A percentile compares a stretch with the other conserved stretches of the same genome.
phyloP scores from a whole-genome alignment of 2,888 invertebrate species.

The Leptopilina syphax region DNA sequence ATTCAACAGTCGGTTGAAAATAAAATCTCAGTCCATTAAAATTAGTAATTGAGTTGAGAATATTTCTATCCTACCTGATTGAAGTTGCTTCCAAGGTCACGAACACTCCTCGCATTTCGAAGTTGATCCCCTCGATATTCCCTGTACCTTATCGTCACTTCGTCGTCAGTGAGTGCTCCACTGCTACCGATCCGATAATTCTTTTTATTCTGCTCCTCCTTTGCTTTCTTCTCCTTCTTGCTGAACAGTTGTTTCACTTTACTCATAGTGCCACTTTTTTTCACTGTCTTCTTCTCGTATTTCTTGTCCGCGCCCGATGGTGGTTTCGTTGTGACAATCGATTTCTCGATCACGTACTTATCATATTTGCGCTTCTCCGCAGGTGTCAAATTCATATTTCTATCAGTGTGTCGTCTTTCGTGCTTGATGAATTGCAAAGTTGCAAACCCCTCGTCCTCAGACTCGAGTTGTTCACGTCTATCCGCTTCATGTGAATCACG shows the following conservation, averaged over 20 bases:
- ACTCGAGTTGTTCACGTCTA: slow-evolving; percentile 76
- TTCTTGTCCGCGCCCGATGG: slow-evolving; percentile 71
- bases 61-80: slow-evolving; percentile 68
- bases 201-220: slow-evolving; percentile 78
- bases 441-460: slow-evolving; percentile 85
- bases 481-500: slow-evolving; percentile 80
- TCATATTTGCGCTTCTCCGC: slow-evolving; percentile 70
- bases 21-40: too few relatives aligned
- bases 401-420: slow-evolving; percentile 86
- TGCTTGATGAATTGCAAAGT: slow-evolving; percentile 85
- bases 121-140: slow-evolving; percentile 74
- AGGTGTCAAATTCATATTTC: slow-evolving; percentile 77
- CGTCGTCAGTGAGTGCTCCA: slow-evolving; percentile 73
- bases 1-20: too few relatives aligned
- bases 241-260: slow-evolving; percentile 87
- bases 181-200: slow-evolving; percentile 64
- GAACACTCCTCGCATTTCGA: slow-evolving; percentile 71
- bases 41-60: too few relatives aligned
- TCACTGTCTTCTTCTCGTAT: slow-evolving; percentile 73
- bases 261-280: slow-evolving; percentile 74
- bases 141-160: slow-evolving; percentile 73
- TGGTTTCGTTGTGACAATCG: slow-evolving; percentile 68
- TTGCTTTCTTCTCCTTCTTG: slow-evolving; percentile 84
- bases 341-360: slow-evolving; percentile 67
- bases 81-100: slow-evolving; percentile 72